phyloP scores from a whole-genome alignment of 2,113 vertebrate genomes.

The Toxotes jaculatrix region DNA sequence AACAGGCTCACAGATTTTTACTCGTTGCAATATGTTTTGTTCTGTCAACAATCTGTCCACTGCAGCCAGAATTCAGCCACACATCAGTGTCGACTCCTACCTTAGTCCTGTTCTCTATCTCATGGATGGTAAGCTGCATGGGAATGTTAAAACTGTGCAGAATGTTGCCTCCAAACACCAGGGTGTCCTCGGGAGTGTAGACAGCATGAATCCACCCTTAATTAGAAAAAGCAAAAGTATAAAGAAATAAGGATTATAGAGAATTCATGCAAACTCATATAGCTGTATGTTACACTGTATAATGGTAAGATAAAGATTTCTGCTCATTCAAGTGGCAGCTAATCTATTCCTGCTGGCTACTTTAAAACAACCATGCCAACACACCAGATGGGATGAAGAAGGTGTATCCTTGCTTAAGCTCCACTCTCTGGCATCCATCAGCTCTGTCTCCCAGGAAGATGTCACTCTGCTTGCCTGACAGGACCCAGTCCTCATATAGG shows the following conservation, averaged over 20 bases:
- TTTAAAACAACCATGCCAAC: conserved; percentile 38
- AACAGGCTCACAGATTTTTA: background rate
- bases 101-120: conserved; percentile 98
- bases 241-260: background rate
- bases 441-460: conserved; percentile 95
- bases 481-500: conserved; percentile 98
- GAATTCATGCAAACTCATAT: background rate
- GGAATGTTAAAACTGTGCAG: conserved; percentile 99
- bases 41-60: background rate
- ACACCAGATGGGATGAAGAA: conserved; percentile 99
- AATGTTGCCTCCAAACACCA: conserved; percentile 98
- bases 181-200: conserved; percentile 95
- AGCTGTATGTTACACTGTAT: background rate
- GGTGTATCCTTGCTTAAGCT: conserved; percentile 94
- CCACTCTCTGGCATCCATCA: conserved; percentile 95
- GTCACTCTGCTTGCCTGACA: conserved; percentile 97
- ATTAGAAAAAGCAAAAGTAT: conserved; percentile 16
- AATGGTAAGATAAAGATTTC: background rate
- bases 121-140: conserved; percentile 97
- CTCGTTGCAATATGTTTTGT: background rate
- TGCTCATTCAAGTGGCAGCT: conserved; percentile 26
- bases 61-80: background rate
- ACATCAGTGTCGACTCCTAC: conserved; percentile 81
- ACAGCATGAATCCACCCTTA: conserved; percentile 98
- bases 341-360: conserved; percentile 35